Percentiles rank a stretch among this genome's conserved stretches.
These are phyloP conservation scores for Pantherophis alleghaniensis DNA, from an alignment of 2,797 vertebrate species.

Conservation along the genomic window DNA sequence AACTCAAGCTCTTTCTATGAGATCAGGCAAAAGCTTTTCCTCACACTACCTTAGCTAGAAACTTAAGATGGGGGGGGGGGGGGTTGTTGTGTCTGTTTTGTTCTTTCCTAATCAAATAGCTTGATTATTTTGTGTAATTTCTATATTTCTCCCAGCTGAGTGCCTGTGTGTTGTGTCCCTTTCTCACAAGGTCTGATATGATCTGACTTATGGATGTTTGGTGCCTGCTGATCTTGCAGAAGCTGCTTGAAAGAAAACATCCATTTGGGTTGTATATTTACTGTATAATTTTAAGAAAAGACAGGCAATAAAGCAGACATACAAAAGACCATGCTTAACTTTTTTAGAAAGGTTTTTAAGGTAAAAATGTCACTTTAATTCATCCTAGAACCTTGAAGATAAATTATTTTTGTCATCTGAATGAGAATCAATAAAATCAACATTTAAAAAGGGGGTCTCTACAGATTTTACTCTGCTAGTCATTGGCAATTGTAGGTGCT, in stretches of 20 bases:
- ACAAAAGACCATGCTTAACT: background rate
- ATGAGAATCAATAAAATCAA: conserved; percentile 16
- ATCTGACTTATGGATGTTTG: background rate
- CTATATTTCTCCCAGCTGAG: background rate
- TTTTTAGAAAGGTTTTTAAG: conserved; percentile 25
- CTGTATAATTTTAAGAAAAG: conserved; percentile 4
- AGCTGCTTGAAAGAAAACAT: background rate
- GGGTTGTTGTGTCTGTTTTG: background rate
- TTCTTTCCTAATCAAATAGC: background rate
- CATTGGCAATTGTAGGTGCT: background rate
- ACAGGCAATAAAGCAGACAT: conserved; percentile 32
- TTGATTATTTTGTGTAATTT: background rate
- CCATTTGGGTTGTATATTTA: background rate
- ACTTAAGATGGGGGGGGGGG: background rate
- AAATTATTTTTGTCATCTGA: conserved; percentile 14
- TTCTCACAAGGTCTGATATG: background rate
- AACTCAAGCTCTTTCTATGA: background rate
- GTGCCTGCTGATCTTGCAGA: background rate
- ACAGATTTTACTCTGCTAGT: background rate
- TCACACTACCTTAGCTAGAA: background rate
- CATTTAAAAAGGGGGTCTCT: background rate
- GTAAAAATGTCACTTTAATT: conserved; percentile 26
- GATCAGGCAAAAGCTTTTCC: background rate
- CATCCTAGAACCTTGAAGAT: conserved; percentile 22
- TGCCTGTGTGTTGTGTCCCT: background rate